phyloP scores from a whole-genome alignment of 92 coral and sea anemone genomes.

The Umimayanthus kanabou region DNA sequence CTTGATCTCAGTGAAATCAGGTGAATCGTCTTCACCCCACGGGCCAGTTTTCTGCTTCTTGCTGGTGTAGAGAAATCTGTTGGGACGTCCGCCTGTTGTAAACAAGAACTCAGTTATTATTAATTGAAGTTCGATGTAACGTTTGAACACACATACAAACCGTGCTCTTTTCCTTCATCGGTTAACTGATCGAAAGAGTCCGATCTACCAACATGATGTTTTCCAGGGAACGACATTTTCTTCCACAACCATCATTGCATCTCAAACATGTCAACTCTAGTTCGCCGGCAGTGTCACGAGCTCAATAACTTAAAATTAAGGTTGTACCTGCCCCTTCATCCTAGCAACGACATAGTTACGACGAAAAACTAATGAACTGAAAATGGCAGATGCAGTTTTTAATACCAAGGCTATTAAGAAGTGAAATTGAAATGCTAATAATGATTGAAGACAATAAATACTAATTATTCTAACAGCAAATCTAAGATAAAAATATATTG shows the following conservation, averaged over 20 bases:
- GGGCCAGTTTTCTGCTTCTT: constrained; percentile 62
- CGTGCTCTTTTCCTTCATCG: constrained; percentile 49
- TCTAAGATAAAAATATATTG: neutral
- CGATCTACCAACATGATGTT: constrained; percentile 53
- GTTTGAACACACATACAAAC: constrained; percentile 1
- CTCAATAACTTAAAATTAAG: neutral
- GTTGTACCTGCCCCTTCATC: neutral
- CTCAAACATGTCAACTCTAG: constrained; percentile 2
- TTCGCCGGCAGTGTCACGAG: neutral
- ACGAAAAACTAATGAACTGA: neutral
- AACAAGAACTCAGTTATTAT: neutral
- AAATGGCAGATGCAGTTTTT: neutral
- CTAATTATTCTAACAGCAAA: neutral
- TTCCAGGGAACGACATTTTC: constrained; percentile 64
- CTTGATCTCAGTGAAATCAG: constrained; percentile 36
- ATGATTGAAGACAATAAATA: neutral
- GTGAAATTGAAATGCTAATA: neutral
- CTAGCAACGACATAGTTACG: constrained; percentile 7
- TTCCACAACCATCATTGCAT: constrained; percentile 39
- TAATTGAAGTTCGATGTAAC: neutral
- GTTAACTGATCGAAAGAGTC: constrained; percentile 43
- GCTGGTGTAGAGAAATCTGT: constrained; percentile 74
- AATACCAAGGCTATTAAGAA: neutral
- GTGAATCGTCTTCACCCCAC: constrained; percentile 58
- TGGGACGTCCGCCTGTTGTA: constrained; percentile 71